Evolutionary conservation across 2,888 invertebrate genomes (phyloP), one percentile per base, ranked within the genome.

Genomic region (Orthonevra nobilis): DNA sequence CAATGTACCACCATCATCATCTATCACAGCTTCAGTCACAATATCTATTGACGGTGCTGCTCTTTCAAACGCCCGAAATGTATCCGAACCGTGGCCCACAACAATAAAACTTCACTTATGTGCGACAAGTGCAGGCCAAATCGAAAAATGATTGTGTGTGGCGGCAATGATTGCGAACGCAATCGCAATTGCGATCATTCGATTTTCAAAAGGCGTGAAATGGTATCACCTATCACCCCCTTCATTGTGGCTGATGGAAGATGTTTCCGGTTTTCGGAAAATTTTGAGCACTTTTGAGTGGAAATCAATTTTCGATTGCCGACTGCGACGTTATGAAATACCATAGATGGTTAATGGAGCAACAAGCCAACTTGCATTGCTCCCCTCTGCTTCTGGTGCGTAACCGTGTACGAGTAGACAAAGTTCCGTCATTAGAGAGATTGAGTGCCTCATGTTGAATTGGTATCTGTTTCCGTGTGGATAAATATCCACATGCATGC

Each of bases 181-280:
- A 28, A 40, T 40, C 46, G 23, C 17, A 17, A 44, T 44, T 20
- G 30, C 10, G 36, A 40, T 40, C 46, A 48, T 12, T 68, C 7
- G 20, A 20, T 23, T 48, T 14, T 36, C 36, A 23, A 48, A 15
- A 20, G 40, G 68, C 48, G 68, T 56, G 48, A 56, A 68, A 68
- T 36, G 15, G 28, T 68, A 68, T 68, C 66, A 68, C 64, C 52
- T 46, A 46, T n/a, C 23, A 23, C 23, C 3, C 3, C 23, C 3
- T 5, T 4, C 46, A 48, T 20, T 28, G n/a, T 4, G 17, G 38
- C 15, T 3, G 5, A 23, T 5, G 23, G 20, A 17, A 54, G 32
- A 17, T 26, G 12, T 38, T 68, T 68, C 68, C 56, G 68, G 68
- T 28, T 30, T 12, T 23, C 14, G 36, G 26, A 48, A 61, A 60